Percentiles rank a stretch among this genome's conserved stretches.
These are phyloP conservation scores for Dinocampus coccinellae DNA, from an alignment of 2,888 invertebrate species.

Conservation along the genomic window DNA sequence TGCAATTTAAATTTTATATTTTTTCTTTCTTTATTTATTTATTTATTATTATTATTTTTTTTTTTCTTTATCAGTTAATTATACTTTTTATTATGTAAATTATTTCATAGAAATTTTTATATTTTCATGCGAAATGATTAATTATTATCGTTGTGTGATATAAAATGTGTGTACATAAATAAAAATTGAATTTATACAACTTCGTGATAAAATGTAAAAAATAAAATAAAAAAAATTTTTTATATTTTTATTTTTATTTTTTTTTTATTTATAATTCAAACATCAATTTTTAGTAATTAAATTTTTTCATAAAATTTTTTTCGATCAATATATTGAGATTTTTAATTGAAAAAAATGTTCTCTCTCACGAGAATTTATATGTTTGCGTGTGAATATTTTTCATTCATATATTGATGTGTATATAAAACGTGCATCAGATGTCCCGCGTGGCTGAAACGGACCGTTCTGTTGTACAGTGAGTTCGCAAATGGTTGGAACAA, in stretches of 20 bases:
- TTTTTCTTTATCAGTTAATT: too few relatives aligned
- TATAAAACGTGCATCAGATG: slow-evolving; percentile 4
- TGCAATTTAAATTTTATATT: too few relatives aligned
- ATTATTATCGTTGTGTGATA: background rate
- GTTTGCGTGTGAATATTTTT: background rate
- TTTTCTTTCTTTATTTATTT: too few relatives aligned
- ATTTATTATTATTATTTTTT: too few relatives aligned
- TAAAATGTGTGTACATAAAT: background rate
- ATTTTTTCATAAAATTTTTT: too few relatives aligned
- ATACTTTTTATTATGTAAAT: slow-evolving; percentile 14
- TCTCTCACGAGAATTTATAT: background rate
- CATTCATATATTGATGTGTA: background rate
- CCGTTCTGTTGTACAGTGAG: slow-evolving; percentile 41
- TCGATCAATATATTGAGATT: background rate
- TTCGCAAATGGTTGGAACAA: slow-evolving; percentile 41
- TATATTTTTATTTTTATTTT: too few relatives aligned
- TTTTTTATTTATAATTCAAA: too few relatives aligned
- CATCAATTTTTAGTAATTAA: too few relatives aligned
- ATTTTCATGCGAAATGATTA: slow-evolving; percentile 7
- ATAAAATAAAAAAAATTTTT: background rate
- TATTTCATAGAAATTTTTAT: slow-evolving; percentile 8
- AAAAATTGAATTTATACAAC: background rate
- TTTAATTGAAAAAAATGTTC: background rate
- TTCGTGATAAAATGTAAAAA: background rate
- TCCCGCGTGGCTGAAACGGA: slow-evolving; percentile 37